A percentile compares a stretch with the other conserved stretches of the same genome.
These are phyloP conservation scores for Neosilurus hyrtlii DNA, from an alignment of 2,797 vertebrate genomes.

Conservation along the genomic window DNA sequence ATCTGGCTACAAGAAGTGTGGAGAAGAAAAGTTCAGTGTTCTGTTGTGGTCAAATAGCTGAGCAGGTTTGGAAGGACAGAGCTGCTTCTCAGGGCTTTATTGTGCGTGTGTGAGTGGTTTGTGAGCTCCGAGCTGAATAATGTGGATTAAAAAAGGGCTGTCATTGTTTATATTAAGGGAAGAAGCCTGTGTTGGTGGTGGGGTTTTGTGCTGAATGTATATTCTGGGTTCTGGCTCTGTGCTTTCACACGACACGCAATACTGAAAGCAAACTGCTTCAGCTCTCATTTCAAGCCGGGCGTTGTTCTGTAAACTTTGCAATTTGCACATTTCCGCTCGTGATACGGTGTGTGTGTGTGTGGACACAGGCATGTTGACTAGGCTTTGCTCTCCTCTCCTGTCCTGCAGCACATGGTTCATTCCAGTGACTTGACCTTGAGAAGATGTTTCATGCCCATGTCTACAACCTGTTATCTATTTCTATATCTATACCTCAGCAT, in stretches of 20 bases:
- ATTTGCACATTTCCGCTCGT: slow-evolving; percentile 53
- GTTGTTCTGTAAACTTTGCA: slow-evolving; percentile 50
- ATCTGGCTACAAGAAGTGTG: neutral
- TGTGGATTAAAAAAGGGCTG: neutral
- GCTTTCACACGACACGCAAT: slow-evolving; percentile 15
- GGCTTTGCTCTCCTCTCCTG: neutral
- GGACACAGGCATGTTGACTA: neutral
- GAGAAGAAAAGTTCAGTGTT: neutral
- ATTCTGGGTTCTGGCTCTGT: neutral
- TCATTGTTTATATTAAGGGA: neutral
- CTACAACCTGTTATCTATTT: neutral
- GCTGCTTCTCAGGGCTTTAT: too few relatives aligned
- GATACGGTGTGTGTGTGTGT: neutral
- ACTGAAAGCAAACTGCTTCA: slow-evolving; percentile 26
- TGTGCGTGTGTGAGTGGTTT: too few relatives aligned
- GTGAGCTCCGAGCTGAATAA: neutral
- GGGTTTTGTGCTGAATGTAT: neutral
- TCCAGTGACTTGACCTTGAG: neutral
- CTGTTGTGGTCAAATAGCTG: neutral
- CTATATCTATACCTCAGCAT: neutral
- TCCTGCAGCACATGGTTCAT: neutral
- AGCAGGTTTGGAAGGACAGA: too few relatives aligned
- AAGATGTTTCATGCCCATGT: neutral
- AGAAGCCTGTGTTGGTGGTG: neutral
- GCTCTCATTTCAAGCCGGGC: slow-evolving; percentile 42